Base-by-base conservation (phyloP, 2,888 invertebrate genomes). In the Oscheius myriophilus region DNA sequence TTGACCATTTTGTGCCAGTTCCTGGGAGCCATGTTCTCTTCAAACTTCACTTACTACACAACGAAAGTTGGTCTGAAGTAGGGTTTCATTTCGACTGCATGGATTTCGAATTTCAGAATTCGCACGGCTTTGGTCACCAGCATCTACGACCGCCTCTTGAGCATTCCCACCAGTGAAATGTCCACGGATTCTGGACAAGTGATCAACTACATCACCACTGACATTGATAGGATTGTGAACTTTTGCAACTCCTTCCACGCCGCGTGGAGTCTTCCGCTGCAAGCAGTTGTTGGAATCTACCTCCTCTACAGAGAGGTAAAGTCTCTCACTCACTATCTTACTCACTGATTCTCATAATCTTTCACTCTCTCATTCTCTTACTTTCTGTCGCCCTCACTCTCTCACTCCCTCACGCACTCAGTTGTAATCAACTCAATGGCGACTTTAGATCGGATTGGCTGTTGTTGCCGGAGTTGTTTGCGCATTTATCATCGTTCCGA, bases 211-310 rank as follows among this genome's bases (percentile, higher is more conserved):
- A 95, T 97, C 93, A 96, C 95, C 41, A 95, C 95, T 0, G 97
- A 98, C 87, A 92, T 93, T 0, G 95, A 96, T 87, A 91, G 96
- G 79, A 93, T 97, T 78, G 93, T 95, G 0, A 96, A 96, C 88
- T 93, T 96, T 25, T 95, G 95, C 88, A 92, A 94, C 2, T 95
- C 95, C 88, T 96, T 98, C 87, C 97, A 97, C 89, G 92, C 93
- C 6, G 90, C 96, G 79, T 97, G 97, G 96, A 96, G 95, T 88
- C 92, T 96, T 86, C 96, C 96, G 7, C 90, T 96, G 84, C 93
- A 94, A 92, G 89, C 95, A 64, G 89, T 90, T 43, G 92, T 94
- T 51, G 93, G 93, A 7, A 88, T 95, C 39, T 93, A 92, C 86
- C 90, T 95, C 71, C 90, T 96, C 0, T 93, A 95, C 84, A 90